These are phyloP conservation scores for Salvelinus sp. DNA, from an alignment of 2,113 vertebrate genomes.

Conservation along the genomic window DNA sequence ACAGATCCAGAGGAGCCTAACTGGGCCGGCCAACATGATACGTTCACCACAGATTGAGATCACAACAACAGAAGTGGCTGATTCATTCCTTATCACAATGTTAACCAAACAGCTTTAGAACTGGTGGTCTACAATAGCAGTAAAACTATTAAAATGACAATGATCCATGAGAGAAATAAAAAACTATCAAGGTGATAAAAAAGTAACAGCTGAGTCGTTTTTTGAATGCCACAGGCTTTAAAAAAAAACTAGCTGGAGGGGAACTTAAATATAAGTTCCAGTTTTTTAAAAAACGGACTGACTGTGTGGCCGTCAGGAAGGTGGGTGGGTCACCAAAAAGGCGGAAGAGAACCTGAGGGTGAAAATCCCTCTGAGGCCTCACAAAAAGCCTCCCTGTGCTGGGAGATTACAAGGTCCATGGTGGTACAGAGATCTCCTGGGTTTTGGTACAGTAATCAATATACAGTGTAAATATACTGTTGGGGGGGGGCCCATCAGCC, in stretches of 20 bases:
- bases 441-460: conserved; percentile 35
- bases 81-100: not conserved
- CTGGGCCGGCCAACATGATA: conserved; percentile 5
- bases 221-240: conserved; percentile 44
- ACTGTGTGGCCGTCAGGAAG: conserved; percentile 51
- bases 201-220: conserved; percentile 43
- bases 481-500: not conserved
- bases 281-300: conserved; percentile 87
- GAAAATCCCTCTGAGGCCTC: conserved; percentile 33
- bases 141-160: not conserved
- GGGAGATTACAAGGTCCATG: conserved; percentile 70
- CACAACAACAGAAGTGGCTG: not conserved
- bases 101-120: not conserved
- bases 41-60: conserved; percentile 7
- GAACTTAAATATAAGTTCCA: conserved; percentile 71
- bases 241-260: conserved; percentile 58
- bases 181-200: conserved; percentile 19
- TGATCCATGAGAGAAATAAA: not conserved
- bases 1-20: conserved; percentile 4
- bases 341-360: conserved; percentile 67
- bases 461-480: conserved; percentile 64
- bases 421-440: conserved; percentile 81
- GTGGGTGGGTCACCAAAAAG: conserved; percentile 41
- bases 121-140: not conserved
- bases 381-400: conserved; percentile 42